Evolutionary conservation across 2,888 invertebrate genomes (phyloP).

Genomic region (Parelbella ahira): DNA sequence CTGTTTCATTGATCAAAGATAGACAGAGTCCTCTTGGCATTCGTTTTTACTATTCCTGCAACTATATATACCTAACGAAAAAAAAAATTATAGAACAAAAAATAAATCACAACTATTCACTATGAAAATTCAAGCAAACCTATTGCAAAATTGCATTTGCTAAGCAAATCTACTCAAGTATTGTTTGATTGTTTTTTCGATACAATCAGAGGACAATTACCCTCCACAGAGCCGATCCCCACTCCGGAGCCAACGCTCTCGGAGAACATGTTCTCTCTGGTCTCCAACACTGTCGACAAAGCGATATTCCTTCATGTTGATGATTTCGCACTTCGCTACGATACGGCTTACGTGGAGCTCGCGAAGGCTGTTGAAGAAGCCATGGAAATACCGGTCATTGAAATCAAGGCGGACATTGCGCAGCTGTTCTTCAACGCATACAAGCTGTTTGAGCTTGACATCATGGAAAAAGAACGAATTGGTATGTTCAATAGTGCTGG

Average conservation of each 20-base stretch:
- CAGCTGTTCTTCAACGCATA: slow-evolving; percentile 49
- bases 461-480: slow-evolving; percentile 54
- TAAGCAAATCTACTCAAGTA: no score
- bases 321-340: slow-evolving; percentile 50
- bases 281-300: slow-evolving; percentile 62
- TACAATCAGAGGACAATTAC: no score
- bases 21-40: no score
- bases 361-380: slow-evolving; percentile 57
- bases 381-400: slow-evolving; percentile 66
- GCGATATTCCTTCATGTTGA: slow-evolving; percentile 52
- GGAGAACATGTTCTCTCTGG: slow-evolving; percentile 42
- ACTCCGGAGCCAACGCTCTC: slow-evolving; percentile 58
- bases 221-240: slow-evolving; percentile 47
- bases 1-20: no score
- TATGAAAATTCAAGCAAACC: no score
- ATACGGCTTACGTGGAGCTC: slow-evolving; percentile 63
- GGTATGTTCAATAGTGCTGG: no score
- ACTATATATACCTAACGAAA: no score
- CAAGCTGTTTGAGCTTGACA: slow-evolving; percentile 50
- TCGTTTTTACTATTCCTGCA: no score
- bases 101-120: no score
- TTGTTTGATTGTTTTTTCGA: no score
- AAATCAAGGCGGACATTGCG: slow-evolving; percentile 55
- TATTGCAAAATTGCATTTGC: no score
- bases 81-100: no score